A percentile compares a stretch with the other conserved stretches of the same genome.
Conservation (phyloP, 2,888 invertebrate species). For the Athalia rosae region DNA sequence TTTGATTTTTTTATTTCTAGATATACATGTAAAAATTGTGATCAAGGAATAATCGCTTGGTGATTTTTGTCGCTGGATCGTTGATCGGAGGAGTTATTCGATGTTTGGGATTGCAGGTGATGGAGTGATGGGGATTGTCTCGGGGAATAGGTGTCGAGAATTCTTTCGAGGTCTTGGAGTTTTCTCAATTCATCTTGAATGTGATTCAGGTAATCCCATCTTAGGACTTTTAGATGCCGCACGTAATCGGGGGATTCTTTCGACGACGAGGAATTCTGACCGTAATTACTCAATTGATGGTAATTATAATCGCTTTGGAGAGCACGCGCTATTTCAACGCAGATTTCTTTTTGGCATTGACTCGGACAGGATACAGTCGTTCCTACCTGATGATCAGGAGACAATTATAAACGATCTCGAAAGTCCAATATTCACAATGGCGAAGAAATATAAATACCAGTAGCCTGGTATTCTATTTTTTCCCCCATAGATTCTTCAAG, state of each 20-base stretch:
- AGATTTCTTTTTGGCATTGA: slow-evolving; percentile 38
- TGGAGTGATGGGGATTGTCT: slow-evolving; percentile 47
- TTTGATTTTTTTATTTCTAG: too few species aligned
- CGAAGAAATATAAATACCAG: too few species aligned
- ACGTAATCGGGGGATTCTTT: slow-evolving; percentile 67
- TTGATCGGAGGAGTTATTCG: slow-evolving; percentile 9
- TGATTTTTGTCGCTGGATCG: neutral
- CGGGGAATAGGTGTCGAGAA: slow-evolving; percentile 69
- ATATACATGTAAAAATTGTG: too few species aligned
- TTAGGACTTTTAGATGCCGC: slow-evolving; percentile 71
- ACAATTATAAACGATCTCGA: neutral
- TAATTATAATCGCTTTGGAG: slow-evolving; percentile 53
- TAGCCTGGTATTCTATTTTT: too few species aligned
- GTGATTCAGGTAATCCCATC: slow-evolving; percentile 74
- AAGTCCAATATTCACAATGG: too few species aligned
- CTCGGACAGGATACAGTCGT: neutral
- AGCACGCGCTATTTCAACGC: slow-evolving; percentile 63
- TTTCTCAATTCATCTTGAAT: slow-evolving; percentile 73
- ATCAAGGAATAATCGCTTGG: slow-evolving; percentile 6
- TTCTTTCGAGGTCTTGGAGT: slow-evolving; percentile 72
- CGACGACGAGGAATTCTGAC: neutral
- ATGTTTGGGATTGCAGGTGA: slow-evolving; percentile 39
- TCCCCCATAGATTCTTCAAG: too few species aligned
- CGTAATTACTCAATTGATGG: too few species aligned
- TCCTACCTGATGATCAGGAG: neutral